Evolutionary conservation across 2,888 invertebrate species (phyloP).

Genomic region (Idaea biselata): DNA sequence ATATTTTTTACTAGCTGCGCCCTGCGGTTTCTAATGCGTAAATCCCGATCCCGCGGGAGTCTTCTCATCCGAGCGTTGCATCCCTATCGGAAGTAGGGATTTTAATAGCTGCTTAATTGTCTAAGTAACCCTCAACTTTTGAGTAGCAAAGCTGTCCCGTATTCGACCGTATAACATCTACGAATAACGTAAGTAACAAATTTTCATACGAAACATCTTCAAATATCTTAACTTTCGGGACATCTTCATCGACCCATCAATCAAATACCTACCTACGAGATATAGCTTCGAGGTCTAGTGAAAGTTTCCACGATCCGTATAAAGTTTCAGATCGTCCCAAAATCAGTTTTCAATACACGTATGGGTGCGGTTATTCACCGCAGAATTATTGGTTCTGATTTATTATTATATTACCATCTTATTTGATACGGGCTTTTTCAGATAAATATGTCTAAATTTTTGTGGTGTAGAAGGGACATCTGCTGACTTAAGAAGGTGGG

Average conservation of each 20-base stretch:
- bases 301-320: background rate
- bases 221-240: background rate
- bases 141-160: too few relatives aligned
- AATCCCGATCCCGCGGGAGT: too few relatives aligned
- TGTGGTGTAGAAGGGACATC: background rate
- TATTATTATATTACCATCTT: slow-evolving; percentile 1
- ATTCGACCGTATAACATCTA: too few relatives aligned
- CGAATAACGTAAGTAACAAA: too few relatives aligned
- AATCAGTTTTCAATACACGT: slow-evolving; percentile 1
- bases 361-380: background rate
- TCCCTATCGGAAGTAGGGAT: too few relatives aligned
- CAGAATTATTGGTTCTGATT: background rate
- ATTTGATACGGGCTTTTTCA: background rate
- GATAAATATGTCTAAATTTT: background rate
- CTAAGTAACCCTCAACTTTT: too few relatives aligned
- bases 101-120: too few relatives aligned
- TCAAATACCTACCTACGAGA: background rate
- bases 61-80: too few relatives aligned
- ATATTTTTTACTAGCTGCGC: background rate
- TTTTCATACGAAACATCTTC: background rate
- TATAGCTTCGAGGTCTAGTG: background rate
- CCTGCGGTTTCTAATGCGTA: too few relatives aligned
- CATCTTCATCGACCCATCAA: background rate
- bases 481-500: background rate
- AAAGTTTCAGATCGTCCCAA: background rate